A percentile compares a stretch with the other conserved stretches of the same genome.
These are phyloP conservation scores for Mastacembelus armatus DNA, from an alignment of 2,797 vertebrate genomes.

Conservation along the genomic window DNA sequence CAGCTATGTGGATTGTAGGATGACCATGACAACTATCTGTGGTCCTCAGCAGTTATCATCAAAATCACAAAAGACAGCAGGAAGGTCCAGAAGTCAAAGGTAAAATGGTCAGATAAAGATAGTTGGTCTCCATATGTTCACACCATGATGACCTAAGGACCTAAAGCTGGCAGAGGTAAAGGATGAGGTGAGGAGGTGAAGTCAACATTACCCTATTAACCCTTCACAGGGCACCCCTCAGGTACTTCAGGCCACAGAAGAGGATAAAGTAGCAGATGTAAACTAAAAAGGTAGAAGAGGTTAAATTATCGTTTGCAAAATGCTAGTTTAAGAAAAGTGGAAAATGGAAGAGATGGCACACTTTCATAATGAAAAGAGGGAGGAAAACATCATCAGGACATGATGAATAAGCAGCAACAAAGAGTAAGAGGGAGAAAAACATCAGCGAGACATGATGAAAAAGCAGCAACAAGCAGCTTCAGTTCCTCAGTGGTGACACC, in stretches of 20 bases:
- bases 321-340: conserved; percentile 42
- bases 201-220: conserved; percentile 61
- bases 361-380: conserved; percentile 60
- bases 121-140: conserved; percentile 39
- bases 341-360: conserved; percentile 52
- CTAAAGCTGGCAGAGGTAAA: conserved; percentile 64
- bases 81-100: conserved; percentile 63
- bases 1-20: conserved; percentile 59
- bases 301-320: conserved; percentile 46
- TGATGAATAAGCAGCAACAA: conserved; percentile 67
- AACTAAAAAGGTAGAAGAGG: conserved; percentile 26
- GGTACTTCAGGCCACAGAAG: conserved; percentile 46
- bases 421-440: conserved; percentile 58
- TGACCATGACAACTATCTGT: conserved; percentile 66
- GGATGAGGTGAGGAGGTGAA: conserved; percentile 50
- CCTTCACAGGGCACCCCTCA: conserved; percentile 40
- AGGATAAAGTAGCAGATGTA: conserved; percentile 47
- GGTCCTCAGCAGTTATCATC: conserved; percentile 70
- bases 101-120: conserved; percentile 58
- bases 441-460: conserved; percentile 62
- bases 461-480: conserved; percentile 53
- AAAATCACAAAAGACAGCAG: conserved; percentile 53
- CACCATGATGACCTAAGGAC: conserved; percentile 67
- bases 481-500: conserved; percentile 63
- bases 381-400: conserved; percentile 51